phyloP scores from a whole-genome alignment of 1,140 invertebrate species.

The Orchestia grillus region DNA sequence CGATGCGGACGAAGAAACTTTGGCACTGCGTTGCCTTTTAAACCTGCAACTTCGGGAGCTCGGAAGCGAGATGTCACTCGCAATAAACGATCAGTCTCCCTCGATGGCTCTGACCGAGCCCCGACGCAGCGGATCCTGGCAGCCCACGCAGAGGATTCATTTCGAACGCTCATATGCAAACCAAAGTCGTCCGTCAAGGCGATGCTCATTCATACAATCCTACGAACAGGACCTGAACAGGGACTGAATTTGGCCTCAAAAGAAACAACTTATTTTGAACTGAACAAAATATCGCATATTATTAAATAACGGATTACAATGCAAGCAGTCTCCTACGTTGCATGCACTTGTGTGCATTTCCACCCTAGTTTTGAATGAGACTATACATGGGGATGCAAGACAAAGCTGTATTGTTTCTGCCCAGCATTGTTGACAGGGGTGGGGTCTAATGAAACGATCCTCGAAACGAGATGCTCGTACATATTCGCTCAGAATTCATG shows the following conservation, averaged over 20 bases:
- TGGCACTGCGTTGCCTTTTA: not conserved
- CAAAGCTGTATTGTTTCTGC: too few species aligned
- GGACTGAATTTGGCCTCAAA: not conserved
- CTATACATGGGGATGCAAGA: too few species aligned
- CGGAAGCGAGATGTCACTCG: not conserved
- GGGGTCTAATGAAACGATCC: not conserved
- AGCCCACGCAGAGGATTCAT: not conserved
- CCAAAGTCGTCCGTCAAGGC: too few species aligned
- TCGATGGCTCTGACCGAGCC: not conserved
- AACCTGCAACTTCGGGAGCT: constrained; percentile 30
- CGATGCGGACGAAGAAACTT: constrained; percentile 4
- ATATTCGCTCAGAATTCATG: not conserved
- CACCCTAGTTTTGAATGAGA: too few species aligned
- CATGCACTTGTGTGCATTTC: too few species aligned
- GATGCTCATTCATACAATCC: not conserved
- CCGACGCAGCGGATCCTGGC: not conserved
- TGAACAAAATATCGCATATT: too few species aligned
- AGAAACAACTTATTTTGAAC: too few species aligned
- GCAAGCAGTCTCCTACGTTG: too few species aligned
- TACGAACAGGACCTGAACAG: not conserved
- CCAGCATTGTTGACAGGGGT: too few species aligned
- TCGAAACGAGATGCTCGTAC: not conserved
- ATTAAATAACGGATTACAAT: too few species aligned
- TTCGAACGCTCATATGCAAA: not conserved
- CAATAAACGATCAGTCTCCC: constrained; percentile 32